Evolutionary conservation across 2,888 invertebrate genomes (phyloP).

Genomic region (Conomelus anceps): DNA sequence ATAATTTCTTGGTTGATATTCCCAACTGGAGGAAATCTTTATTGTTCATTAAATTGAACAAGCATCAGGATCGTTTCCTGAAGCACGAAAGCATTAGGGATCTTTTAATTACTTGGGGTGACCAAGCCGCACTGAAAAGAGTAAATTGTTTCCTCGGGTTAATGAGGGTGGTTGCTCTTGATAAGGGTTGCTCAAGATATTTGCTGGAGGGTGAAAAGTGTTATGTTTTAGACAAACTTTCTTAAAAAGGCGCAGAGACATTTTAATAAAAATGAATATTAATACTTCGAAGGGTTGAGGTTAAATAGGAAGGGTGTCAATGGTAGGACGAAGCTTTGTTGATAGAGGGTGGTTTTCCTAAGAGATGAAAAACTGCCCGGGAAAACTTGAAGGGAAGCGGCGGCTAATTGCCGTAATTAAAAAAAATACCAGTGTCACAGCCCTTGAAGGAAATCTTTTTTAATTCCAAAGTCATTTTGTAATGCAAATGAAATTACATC

Average conservation of each 20-base stretch:
- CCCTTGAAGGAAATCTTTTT: not conserved
- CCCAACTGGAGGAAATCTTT: not conserved
- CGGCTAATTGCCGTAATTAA: constrained; percentile 10
- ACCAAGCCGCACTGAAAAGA: not conserved
- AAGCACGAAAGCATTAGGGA: not conserved
- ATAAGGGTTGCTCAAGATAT: not conserved
- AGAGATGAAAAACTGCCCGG: not conserved
- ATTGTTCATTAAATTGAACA: not conserved
- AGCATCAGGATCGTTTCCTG: not conserved
- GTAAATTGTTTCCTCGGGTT: not conserved
- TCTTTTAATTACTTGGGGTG: not conserved
- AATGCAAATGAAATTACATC: constrained; percentile 4
- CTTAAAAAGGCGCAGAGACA: not conserved
- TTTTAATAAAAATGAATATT: constrained; percentile 6
- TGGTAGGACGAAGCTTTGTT: not conserved
- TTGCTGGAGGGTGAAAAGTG: not conserved
- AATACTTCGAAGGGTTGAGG: not conserved
- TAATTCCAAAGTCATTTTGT: constrained; percentile 13
- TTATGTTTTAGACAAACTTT: not conserved
- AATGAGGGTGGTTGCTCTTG: not conserved
- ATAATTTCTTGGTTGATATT: not conserved
- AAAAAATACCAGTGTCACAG: not conserved
- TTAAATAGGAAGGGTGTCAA: not conserved
- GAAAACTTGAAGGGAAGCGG: no score
- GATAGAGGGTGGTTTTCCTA: not conserved